These are phyloP conservation scores for Hemibagrus guttatus DNA, from an alignment of 2,797 vertebrate genomes.

Conservation along the genomic window DNA sequence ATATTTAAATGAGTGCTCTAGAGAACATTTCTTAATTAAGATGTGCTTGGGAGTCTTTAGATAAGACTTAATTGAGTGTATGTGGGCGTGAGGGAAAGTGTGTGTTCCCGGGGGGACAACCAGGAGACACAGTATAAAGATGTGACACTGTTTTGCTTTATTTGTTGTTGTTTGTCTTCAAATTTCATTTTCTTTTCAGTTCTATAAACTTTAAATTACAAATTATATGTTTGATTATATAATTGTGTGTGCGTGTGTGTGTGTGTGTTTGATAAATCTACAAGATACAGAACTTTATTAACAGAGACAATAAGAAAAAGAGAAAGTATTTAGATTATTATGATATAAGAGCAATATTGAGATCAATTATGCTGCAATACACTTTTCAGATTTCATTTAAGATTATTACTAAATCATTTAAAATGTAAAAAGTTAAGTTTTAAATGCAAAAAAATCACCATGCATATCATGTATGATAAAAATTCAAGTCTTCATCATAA, in stretches of 20 bases:
- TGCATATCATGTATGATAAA: background rate
- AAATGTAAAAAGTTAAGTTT: background rate
- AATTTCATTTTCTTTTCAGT: background rate
- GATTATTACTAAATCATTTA: background rate
- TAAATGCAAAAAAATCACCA: background rate
- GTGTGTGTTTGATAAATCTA: background rate
- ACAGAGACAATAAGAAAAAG: background rate
- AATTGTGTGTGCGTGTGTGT: background rate
- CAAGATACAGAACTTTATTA: background rate
- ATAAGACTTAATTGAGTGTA: conserved; percentile 38
- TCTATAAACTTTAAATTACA: conserved; percentile 34
- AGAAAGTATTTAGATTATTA: background rate
- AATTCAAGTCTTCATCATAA: background rate
- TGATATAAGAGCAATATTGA: background rate
- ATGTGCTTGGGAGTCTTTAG: conserved; percentile 37
- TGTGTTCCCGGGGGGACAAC: conserved; percentile 21
- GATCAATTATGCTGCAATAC: too few species aligned
- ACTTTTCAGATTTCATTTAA: background rate
- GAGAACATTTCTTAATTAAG: conserved; percentile 38
- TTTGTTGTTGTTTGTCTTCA: conserved; percentile 1
- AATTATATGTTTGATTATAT: background rate
- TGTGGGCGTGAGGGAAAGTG: conserved; percentile 20
- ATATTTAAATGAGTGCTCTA: conserved; percentile 20
- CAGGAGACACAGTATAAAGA: background rate
- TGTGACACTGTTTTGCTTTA: conserved; percentile 20